Base-by-base conservation (phyloP, 2,888 invertebrate species). In the Elmis aenea region DNA sequence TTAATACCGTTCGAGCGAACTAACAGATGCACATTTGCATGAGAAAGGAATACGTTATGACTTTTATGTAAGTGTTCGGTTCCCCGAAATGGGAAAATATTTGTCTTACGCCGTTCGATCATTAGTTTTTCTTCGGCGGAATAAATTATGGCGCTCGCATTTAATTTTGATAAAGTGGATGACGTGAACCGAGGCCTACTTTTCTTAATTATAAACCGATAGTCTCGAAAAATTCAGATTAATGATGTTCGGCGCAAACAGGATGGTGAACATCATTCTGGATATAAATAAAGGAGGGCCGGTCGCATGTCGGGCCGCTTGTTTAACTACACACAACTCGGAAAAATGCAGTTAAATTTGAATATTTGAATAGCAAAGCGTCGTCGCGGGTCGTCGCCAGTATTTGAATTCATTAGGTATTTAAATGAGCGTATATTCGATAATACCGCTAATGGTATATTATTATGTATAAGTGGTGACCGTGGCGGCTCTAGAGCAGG, bases 401-500 rank as follows among this genome's bases (percentile, higher is more conserved):
- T 51, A 57, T 56, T 56, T 50, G 57, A 55, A 55, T 61, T 60
- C 58, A 59, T 62, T 59, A 61, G 50, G 46, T 61, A 62, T 61
- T 62, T 58, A 60, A 61, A 61, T 61, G 52, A 58, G 52, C 43
- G 52, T 50, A 51, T 58, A 57, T 57, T 60, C 56, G 60, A 59
- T 61, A 58, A 61, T 56, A 59, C 53, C 42, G 53, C 52, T 55
- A 57, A 60, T 57, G 57, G 57, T 48, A 54, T 54, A 54, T 57
- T 59, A 58, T 61, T 59, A 57, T 54, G 56, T 55, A 51, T 58
- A 56, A 59, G 52, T 53, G 48, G 54, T 37, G 43, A 39, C 41
- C 41, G 42, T 27, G 37, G 35, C 29, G 46, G 44, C 47, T 47
- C 50, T 42, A 44, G 47, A 45, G 39, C 47, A 43, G 41, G 38